phyloP scores from a whole-genome alignment of 2,113 vertebrate genomes.

The Lepus americanus region DNA sequence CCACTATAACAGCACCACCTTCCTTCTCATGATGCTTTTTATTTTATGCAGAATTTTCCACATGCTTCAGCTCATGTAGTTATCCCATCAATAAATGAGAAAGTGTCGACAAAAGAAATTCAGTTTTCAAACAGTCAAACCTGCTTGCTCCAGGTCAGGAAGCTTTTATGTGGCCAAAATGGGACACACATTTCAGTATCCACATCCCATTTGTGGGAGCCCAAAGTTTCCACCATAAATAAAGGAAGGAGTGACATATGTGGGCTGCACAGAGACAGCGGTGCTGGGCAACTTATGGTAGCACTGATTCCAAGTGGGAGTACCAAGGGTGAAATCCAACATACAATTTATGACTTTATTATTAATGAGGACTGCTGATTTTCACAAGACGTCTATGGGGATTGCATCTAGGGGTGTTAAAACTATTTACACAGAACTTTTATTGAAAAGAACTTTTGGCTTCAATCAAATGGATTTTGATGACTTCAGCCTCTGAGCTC shows the following conservation, averaged over 20 bases:
- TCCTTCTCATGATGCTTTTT: neutral
- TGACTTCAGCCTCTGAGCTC: neutral
- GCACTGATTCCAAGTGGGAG: neutral
- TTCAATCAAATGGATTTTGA: neutral
- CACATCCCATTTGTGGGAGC: neutral
- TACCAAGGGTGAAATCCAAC: neutral
- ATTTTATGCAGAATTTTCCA: neutral
- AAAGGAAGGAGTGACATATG: neutral
- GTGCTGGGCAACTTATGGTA: neutral
- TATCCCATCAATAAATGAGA: neutral
- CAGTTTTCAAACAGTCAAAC: neutral
- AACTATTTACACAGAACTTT: neutral
- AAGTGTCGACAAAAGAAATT: neutral
- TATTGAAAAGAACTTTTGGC: neutral
- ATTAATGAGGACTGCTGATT: neutral
- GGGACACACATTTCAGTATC: neutral
- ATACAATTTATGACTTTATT: neutral
- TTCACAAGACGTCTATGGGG: neutral
- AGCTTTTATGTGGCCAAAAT: neutral
- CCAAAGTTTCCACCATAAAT: neutral
- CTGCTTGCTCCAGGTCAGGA: neutral
- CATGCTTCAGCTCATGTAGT: neutral
- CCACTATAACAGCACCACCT: neutral
- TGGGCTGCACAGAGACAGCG: neutral
- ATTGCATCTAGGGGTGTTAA: neutral